Base-by-base conservation (phyloP, 2,797 vertebrate species). In the Semotilus atromaculatus region DNA sequence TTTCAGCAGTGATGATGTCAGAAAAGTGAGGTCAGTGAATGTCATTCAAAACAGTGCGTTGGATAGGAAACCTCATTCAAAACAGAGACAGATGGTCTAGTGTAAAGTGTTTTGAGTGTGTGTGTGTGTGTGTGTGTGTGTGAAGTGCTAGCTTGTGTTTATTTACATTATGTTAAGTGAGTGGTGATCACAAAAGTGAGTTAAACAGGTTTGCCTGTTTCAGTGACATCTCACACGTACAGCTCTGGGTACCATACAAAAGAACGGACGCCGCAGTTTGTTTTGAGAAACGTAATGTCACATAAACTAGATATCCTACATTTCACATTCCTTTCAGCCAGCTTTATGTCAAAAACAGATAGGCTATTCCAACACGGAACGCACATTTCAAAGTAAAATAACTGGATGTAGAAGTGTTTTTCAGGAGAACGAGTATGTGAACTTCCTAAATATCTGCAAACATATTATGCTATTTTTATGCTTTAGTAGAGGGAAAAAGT, bases 21-120 rank as follows among this genome's bases (percentile, higher is more conserved):
- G n/a, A 45, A 43, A 73, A 70, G 72, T 58, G 81, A 70, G 29
- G 81, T 53, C 75, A 83, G 64, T 45, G 55, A 58, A 70, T 58
- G 23, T 67, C 45, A 77, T 84, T 88, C 23, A 55, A 64, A 58
- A 45, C 4, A 51, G 83, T 79, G 75, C 53, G 68, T 43, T n/a
- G 76, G 62, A 36, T 55, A 78, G 45, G 51, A 40, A 81, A 62
- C 58, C 6, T 67, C 14, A 73, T 79, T 84, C n/a, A 67, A 68
- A 62, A 80, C 18, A 31, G 43, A 75, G 84, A 66, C 85, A 88
- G 80, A 71, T 88, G 85, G 87, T 76, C 82, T 76, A 58, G 75
- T 82, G 85, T 86, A 51, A 82, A 72, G 76, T 21, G 21, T n/a
- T n/a, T n/a, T n/a, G n/a, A n/a, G 40, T 48, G 36, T 68, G 53